phyloP scores from a whole-genome alignment of 2,113 vertebrate species.

The Chrysemys picta region DNA sequence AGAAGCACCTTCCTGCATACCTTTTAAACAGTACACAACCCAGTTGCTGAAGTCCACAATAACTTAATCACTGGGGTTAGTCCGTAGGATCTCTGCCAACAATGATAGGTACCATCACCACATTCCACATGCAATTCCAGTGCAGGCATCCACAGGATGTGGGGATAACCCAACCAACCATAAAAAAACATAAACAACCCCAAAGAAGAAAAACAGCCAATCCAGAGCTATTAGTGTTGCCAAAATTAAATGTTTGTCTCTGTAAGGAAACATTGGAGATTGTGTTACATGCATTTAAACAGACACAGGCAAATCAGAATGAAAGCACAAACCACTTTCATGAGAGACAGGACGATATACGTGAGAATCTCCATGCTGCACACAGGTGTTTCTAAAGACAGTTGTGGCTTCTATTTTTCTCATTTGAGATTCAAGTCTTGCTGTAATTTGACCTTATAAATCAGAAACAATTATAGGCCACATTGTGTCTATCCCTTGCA shows the following conservation, averaged over 20 bases:
- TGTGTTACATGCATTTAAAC: not conserved
- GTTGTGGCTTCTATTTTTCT: not conserved
- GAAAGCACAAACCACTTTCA: not conserved
- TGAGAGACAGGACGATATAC: not conserved
- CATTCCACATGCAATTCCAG: not conserved
- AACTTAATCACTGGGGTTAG: conserved; percentile 43
- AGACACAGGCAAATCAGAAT: not conserved
- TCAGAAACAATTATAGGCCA: not conserved
- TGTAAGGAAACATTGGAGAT: not conserved
- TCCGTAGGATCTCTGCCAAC: not conserved
- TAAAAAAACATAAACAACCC: not conserved
- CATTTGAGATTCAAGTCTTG: not conserved
- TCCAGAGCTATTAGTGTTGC: not conserved
- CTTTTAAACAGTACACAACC: not conserved
- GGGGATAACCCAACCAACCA: not conserved
- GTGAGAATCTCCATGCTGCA: not conserved
- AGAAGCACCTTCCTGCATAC: not conserved
- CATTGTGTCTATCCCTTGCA: not conserved
- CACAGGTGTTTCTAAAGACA: not conserved
- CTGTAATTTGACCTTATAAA: not conserved
- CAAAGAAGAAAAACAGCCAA: not conserved
- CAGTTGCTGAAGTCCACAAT: conserved; percentile 40
- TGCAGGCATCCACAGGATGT: not conserved
- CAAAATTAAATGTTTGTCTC: not conserved
- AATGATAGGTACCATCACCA: conserved; percentile 19